Evolutionary conservation across 2,888 invertebrate genomes (phyloP).

Genomic region (Sinhomidia bicolor): DNA sequence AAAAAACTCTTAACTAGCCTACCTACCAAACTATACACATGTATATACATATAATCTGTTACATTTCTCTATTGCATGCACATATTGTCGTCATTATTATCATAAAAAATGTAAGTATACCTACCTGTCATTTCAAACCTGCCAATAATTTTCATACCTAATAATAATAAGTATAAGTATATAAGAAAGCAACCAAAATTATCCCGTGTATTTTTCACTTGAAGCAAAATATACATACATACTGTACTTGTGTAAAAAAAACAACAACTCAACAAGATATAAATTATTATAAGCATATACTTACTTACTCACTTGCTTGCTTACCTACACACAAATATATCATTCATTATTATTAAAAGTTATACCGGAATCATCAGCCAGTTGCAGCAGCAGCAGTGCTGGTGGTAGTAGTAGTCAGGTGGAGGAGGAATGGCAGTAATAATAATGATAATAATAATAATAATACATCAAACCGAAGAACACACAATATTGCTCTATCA

Average conservation of each 20-base stretch:
- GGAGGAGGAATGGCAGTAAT: background rate
- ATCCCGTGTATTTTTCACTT: background rate
- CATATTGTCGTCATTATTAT: constrained; percentile 2
- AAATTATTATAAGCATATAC: too few species aligned
- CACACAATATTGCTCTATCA: constrained; percentile 37
- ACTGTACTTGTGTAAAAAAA: background rate
- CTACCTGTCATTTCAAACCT: constrained; percentile 4
- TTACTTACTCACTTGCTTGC: too few species aligned
- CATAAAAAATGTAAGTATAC: background rate
- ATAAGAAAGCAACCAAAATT: background rate
- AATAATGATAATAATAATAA: background rate
- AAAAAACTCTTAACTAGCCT: background rate
- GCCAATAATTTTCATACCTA: constrained; percentile 10
- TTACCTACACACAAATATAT: background rate
- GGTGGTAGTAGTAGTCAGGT: too few species aligned
- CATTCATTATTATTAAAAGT: background rate
- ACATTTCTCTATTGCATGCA: too few species aligned
- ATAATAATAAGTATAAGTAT: background rate
- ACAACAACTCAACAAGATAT: background rate
- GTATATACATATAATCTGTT: too few species aligned
- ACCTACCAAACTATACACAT: too few species aligned
- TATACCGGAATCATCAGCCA: constrained; percentile 17
- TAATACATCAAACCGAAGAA: constrained; percentile 26
- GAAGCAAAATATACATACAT: too few species aligned
- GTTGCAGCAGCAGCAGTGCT: background rate